Base-by-base conservation (phyloP, 2,888 invertebrate species). In the Caradrina kadenii region DNA sequence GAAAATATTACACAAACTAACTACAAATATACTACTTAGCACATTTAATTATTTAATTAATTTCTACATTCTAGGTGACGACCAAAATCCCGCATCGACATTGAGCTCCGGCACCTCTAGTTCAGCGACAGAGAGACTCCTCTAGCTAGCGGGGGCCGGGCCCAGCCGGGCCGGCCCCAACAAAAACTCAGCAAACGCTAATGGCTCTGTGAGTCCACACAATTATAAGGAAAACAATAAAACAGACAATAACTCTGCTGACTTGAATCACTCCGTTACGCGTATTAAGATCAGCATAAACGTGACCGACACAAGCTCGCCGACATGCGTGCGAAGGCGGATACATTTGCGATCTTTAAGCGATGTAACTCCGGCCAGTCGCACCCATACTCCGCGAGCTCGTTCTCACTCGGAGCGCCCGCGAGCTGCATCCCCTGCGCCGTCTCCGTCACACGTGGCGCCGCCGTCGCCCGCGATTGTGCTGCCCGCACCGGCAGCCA, bases 61-160 rank as follows among this genome's bases (percentile, higher is more conserved):
- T 69, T 55, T 67, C 15, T 66, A 53, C 42, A 49, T 87, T 87
- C 13, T 86, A 96, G 96, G 94, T 91, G 96, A 96, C 87, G 96
- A 96, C 88, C 95, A 94, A 92, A 96, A 96, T 90, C 96, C 95
- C 77, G 96, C 96, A 88, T 96, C 96, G 75, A 96, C 96, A 85
- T 93, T 96, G 90, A 97, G 96, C 93, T 97, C 97, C 86, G 96
- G 96, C 87, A 97, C 97, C 79, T 97, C 97, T 80, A 97, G 97
- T 94, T 97, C 97, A 87, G 97, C 97, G 82, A 97, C 97, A 83
- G 97, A 97, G 92, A 97, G 97, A 94, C 96, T 97, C 92, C 97
- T 97, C 96, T 97, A 97, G 97, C 97, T 96, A 96, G 96, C 96
- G 96, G 96, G 96, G 94, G 96, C 96, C 96, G 97, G 97, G 96